Evolutionary conservation across 2,888 invertebrate genomes (phyloP).

Genomic region (Meta bourneti): DNA sequence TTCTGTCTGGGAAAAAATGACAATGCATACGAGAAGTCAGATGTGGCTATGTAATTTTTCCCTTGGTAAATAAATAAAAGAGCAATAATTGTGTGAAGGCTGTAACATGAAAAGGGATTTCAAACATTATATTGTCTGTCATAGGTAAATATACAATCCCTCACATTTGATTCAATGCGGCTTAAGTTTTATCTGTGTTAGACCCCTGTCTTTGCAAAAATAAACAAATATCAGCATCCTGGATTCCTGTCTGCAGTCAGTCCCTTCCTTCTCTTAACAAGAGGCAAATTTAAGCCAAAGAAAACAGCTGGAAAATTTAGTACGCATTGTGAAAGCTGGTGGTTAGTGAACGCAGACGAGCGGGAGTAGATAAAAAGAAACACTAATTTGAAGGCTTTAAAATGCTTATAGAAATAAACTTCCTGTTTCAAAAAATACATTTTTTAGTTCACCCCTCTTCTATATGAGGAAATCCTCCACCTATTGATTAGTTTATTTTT

Average conservation of each 20-base stretch:
- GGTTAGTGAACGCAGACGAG: background rate
- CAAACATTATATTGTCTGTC: background rate
- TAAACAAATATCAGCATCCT: background rate
- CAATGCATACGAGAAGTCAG: background rate
- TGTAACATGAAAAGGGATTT: background rate
- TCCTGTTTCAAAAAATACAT: no score
- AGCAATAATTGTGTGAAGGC: background rate
- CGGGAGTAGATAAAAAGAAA: no score
- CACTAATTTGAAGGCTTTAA: no score
- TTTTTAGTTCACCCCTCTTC: no score
- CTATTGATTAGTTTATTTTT: no score
- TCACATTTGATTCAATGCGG: background rate
- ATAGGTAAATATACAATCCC: background rate
- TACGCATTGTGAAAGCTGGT: background rate
- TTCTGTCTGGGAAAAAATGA: background rate
- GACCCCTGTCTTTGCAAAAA: background rate
- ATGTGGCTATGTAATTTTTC: background rate
- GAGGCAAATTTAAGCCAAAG: background rate
- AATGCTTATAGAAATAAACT: no score
- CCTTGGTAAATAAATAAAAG: background rate
- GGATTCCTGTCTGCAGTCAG: background rate
- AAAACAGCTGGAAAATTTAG: background rate
- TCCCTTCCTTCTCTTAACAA: no score
- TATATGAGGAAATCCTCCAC: no score
- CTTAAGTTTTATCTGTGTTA: background rate